Evolutionary conservation across 2,113 vertebrate genomes (phyloP), one percentile per base, ranked within the genome.

Genomic region (Proterorhinus semilunaris): DNA sequence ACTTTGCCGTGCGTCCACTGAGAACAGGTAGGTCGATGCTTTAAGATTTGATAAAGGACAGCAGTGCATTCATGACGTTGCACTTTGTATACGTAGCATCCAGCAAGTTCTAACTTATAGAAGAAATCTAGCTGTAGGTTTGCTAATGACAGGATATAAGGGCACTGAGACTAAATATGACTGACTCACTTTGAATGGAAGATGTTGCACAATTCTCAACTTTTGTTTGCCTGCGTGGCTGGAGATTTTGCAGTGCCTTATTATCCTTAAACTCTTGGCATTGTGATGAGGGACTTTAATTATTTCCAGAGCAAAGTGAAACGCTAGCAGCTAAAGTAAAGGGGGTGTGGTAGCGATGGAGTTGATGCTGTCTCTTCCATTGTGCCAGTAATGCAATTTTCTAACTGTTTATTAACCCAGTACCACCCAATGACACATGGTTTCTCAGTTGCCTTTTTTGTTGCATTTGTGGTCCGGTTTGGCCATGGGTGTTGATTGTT

Each of bases 21-120:
- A 88, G 88, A 90, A 89, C 92, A 93, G 93, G 93, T 94, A 91
- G 52, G 92, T 81, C n/a, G 47, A 59, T 57, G 3, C 53, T 27
- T 83, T 79, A n/a, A 45, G 48, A 36, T 59, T 43, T 43, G 17
- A 55, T 10, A 55, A 16, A 17, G 53, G 53, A 55, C 9, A 21
- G n/a, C 17, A 55, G 50, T 8, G 53, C 8, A 43, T 59, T 43
- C 27, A 36, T 36, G 27, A 36, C 27, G 27, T 36, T 3, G 27
- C 27, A 36, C 27, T 36, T 4, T 59, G 27, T 36, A 59, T 42
- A 59, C 13, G 7, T 61, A 61, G 58, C 36, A 44, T 6, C 6
- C 11, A 51, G 49, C 5, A 15, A 36, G 21, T 55, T 58, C 21
- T 42, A 58, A 61, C 58, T 45, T 9, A 15, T 61, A 36, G 9